Evolutionary conservation across 1,140 invertebrate species (phyloP).

Genomic region (Magallana gigas): DNA sequence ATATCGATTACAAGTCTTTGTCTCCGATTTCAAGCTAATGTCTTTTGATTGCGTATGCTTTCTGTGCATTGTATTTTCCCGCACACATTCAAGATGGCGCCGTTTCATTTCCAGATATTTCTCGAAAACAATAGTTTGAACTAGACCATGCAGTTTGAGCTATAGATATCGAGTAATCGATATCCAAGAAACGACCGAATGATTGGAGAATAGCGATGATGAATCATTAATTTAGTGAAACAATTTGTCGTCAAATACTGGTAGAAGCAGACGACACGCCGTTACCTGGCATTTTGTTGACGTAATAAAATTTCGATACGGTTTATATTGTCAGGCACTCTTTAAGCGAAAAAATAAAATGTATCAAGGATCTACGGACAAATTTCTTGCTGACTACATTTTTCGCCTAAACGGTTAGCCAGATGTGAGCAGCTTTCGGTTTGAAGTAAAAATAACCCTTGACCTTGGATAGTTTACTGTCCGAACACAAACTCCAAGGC

Average conservation of each 20-base stretch:
- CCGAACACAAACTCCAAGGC: too few species aligned
- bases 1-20: background rate
- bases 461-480: background rate
- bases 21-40: too few species aligned
- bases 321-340: too few species aligned
- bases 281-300: background rate
- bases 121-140: background rate
- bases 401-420: too few species aligned
- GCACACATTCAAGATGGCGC: background rate
- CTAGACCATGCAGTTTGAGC: background rate
- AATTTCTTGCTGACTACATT: too few species aligned
- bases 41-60: background rate
- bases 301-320: background rate
- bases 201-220: background rate
- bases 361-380: too few species aligned
- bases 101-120: background rate
- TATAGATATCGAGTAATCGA: background rate
- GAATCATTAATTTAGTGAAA: background rate
- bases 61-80: background rate
- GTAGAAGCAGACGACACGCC: background rate
- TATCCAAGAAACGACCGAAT: background rate
- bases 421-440: too few species aligned
- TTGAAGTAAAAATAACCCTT: background rate
- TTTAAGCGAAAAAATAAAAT: too few species aligned
- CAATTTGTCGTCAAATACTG: background rate